A percentile compares a stretch with the other conserved stretches of the same genome.
Conservation (phyloP, 2,888 invertebrate genomes). For the Ormyrus rosae region DNA sequence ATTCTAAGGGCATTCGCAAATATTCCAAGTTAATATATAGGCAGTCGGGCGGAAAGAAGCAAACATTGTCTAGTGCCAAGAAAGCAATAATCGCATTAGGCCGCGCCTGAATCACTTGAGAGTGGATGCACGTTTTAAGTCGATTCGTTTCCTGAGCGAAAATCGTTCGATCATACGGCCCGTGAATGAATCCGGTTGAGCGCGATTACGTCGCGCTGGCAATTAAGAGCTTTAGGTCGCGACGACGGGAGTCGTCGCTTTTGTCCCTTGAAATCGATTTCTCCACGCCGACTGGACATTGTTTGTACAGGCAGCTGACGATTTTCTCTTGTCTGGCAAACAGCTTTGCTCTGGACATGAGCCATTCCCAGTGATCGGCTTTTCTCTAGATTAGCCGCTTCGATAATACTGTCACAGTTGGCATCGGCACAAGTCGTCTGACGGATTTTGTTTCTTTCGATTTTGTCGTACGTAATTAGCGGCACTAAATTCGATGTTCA, state of each 20-base stretch:
- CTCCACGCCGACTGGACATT: neutral
- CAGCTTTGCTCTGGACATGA: no score
- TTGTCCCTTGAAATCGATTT: constrained; percentile 20
- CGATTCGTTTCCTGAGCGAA: neutral
- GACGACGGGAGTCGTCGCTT: neutral
- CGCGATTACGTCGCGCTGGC: constrained; percentile 28
- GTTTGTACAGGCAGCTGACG: neutral
- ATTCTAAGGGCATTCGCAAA: no score
- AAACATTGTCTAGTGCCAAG: neutral
- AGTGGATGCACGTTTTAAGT: neutral
- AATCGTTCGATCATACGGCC: constrained; percentile 29
- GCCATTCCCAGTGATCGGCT: no score
- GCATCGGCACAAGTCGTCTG: no score
- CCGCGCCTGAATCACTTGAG: neutral
- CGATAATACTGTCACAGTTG: no score
- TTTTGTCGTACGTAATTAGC: no score
- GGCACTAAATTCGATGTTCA: no score
- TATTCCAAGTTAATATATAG: no score
- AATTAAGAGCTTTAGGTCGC: constrained; percentile 23
- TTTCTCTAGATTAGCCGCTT: no score
- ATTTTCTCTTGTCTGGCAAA: no score
- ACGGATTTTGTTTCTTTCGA: no score
- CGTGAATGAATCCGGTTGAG: constrained; percentile 37
- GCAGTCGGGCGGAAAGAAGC: neutral
- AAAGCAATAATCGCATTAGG: constrained; percentile 17